phyloP scores from a whole-genome alignment of 92 coral and sea anemone genomes.

The Umimayanthus kanabou region DNA sequence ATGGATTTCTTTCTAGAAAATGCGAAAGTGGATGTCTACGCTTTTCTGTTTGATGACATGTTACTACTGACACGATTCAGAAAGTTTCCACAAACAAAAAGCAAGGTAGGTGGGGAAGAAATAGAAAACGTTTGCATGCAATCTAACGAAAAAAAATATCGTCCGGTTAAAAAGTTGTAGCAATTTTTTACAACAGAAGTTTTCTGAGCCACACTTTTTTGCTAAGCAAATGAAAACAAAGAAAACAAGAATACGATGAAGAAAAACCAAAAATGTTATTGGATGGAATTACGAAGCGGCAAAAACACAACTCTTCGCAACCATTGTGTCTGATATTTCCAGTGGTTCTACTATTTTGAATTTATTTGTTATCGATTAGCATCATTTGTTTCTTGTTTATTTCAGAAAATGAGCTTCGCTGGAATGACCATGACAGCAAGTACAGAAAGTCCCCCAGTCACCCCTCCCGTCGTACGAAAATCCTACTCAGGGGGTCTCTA shows the following conservation, averaged over 20 bases:
- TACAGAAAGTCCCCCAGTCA: constrained; percentile 76
- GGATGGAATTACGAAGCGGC: background rate
- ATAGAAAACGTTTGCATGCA: background rate
- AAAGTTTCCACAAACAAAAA: constrained; percentile 66
- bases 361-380: background rate
- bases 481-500: constrained; percentile 68
- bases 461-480: constrained; percentile 81
- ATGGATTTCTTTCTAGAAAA: constrained; percentile 67
- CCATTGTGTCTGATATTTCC: background rate
- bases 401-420: constrained; percentile 83
- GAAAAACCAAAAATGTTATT: too few relatives aligned
- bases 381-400: background rate
- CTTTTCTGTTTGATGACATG: constrained; percentile 96
- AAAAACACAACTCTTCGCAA: background rate
- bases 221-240: background rate
- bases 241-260: too few relatives aligned
- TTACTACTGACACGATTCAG: constrained; percentile 83
- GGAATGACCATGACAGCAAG: constrained; percentile 56
- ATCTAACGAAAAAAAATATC: background rate
- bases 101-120: constrained; percentile 55
- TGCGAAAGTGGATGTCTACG: constrained; percentile 86
- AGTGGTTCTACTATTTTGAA: background rate
- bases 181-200: background rate
- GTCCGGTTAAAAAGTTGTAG: background rate
- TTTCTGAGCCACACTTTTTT: background rate